Base-by-base conservation (phyloP, 2,113 vertebrate species). In the Synodontis membranacea region DNA sequence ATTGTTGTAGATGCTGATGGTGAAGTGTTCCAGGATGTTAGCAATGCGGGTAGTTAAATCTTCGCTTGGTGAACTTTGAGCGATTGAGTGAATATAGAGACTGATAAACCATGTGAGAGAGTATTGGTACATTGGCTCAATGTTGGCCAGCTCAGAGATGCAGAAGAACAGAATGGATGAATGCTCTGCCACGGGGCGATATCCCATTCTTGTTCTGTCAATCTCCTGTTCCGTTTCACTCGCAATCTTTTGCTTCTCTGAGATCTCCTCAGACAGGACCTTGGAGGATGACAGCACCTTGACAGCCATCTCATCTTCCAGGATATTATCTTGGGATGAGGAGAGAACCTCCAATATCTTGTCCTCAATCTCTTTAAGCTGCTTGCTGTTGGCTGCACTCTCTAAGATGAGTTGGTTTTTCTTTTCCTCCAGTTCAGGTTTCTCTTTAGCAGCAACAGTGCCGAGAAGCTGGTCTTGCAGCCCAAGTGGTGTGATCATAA, bases 51-150 rank as follows among this genome's bases (percentile, higher is more conserved):
- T 88, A 0, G 88, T 54, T 25, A 98, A 88, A 23, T 94, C 87
- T 0, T 97, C 94, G 0, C 95, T 97, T 86, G 94, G 95, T 1
- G 14, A 2, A 70, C 97, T 98, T 34, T 96, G 92, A 15, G 94
- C 93, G 42, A 99, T 95, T 0, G 97, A 97, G 0, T 93, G 94
- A 68, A 96, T 66, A 10, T 97, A 99, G 54, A 98, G 94, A 88
- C 96, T 94, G 86, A 98, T 96, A 92, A 98, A 98, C 97, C 97
- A 99, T 4, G 90, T 93, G 88, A 98, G 75, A 0, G 97, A 99
- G 90, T 98, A 98, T 66, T 98, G 97, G 90, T 99, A 99, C 97
- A 99, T 98, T 0, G 97, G 97, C 80, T 99, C 97, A 0, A 99
- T 97, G 91, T 98, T 95, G 78, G 97, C 97, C 88, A 99, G 89